Evolutionary conservation across 2,797 vertebrate genomes (phyloP), one percentile per base, ranked within the genome.

Genomic region (Petrocephalus schoutedeni): DNA sequence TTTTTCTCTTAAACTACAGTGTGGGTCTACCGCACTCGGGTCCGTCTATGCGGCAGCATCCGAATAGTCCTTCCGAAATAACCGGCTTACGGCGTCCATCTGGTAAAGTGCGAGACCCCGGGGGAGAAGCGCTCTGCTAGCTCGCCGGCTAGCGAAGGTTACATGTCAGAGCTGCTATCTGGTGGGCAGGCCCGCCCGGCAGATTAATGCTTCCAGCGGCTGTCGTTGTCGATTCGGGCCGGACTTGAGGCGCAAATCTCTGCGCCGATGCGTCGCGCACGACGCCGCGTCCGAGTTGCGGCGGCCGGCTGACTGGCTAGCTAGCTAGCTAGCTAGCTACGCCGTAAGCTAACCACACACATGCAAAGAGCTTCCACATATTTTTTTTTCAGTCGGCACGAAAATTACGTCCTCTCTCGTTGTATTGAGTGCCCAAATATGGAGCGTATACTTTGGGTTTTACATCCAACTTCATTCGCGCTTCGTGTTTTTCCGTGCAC

Each of bases 51-150:
- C 59, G 56, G 80, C 87, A 49, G 94, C 95, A 96, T 96, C 93
- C 94, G 93, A 94, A 94, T 91, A 95, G 94, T 93, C 94, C 93
- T 93, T 92, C 94, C 91, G 91, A 93, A 93, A 93, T 94, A 92
- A 92, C 94, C 93, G 71, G 93, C 92, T 92, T 93, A 92, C 92
- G 93, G 61, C 80, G 53, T 85, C 80, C 87, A 88, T 88, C 49
- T 85, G 87, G 85, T 54, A 64, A 83, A 88, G 87, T 88, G 80
- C 61, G 82, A 85, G 80, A 54, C 87, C 45, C 84, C 59, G 23
- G 51, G 57, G 95, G 95, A 95, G 95, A 95, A 95, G 95, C 95
- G 95, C 94, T 93, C 91, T 92, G 91, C 92, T 93, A 93, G 74
- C 90, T 87, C 64, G 86, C 92, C 92, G 94, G 92, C 92, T 93